Evolutionary conservation across 2,113 vertebrate genomes (phyloP).

Genomic region (Herpailurus yagouaroundi): DNA sequence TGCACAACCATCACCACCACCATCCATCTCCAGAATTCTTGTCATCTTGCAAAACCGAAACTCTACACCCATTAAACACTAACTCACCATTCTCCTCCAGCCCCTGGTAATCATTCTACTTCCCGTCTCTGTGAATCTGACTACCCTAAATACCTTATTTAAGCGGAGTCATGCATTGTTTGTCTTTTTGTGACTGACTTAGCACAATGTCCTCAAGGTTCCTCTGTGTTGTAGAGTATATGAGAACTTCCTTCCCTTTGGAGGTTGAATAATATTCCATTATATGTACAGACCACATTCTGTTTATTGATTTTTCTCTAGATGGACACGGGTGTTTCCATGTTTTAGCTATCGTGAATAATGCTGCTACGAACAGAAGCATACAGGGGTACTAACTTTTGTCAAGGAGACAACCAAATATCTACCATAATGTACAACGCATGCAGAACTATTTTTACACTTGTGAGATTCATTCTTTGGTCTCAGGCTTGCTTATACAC

Average conservation of each 20-base stretch:
- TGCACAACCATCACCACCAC: neutral
- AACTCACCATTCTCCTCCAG: neutral
- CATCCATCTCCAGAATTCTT: neutral
- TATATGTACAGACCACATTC: neutral
- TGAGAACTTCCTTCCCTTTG: neutral
- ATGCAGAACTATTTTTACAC: neutral
- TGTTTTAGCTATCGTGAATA: neutral
- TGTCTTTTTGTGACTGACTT: neutral
- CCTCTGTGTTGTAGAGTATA: neutral
- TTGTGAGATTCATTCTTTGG: neutral
- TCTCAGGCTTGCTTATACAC: neutral
- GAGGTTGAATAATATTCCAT: neutral
- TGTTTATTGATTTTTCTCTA: neutral
- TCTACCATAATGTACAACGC: neutral
- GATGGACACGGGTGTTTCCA: neutral
- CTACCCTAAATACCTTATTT: neutral
- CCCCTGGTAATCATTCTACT: neutral
- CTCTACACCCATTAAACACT: neutral
- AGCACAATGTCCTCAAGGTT: neutral
- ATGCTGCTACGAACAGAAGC: neutral
- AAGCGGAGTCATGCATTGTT: neutral
- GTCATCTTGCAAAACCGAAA: neutral
- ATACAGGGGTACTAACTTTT: neutral
- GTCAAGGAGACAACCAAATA: neutral
- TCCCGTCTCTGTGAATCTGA: neutral